phyloP scores from a whole-genome alignment of 1,140 invertebrate species.

The Zaprionus ghesquierei region DNA sequence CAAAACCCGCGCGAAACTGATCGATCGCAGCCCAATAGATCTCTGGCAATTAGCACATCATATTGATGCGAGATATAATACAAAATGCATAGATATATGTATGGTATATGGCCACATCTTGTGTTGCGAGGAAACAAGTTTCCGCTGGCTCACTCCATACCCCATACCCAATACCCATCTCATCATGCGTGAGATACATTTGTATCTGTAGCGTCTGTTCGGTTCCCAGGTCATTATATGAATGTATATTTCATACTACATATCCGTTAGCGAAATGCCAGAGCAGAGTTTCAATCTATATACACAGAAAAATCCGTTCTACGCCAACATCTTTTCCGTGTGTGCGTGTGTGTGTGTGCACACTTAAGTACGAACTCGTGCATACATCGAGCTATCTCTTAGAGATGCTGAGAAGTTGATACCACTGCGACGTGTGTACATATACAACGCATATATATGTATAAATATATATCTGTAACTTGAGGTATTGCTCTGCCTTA shows the following conservation, averaged over 20 bases:
- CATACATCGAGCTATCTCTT: constrained; percentile 57
- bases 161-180: constrained; percentile 5
- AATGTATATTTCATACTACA: constrained; percentile 29
- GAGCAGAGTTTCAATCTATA: constrained; percentile 46
- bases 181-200: constrained; percentile 22
- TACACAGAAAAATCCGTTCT: constrained; percentile 35
- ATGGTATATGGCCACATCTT: not conserved
- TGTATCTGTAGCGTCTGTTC: constrained; percentile 12
- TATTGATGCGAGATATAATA: constrained; percentile 10
- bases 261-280: constrained; percentile 52
- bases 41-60: constrained; percentile 33
- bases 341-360: not conserved
- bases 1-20: not conserved
- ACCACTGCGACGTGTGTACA: constrained; percentile 49
- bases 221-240: constrained; percentile 42
- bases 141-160: constrained; percentile 30
- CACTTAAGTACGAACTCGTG: constrained; percentile 5
- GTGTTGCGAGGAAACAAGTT: constrained; percentile 63
- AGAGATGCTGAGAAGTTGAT: constrained; percentile 70
- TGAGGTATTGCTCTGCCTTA: constrained; percentile 60
- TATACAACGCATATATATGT: constrained; percentile 13
- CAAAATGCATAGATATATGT: not conserved
- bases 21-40: not conserved
- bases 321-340: constrained; percentile 40
- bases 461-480: constrained; percentile 49